Evolutionary conservation across 2,113 vertebrate genomes (phyloP).

Genomic region (Leucosticte australis): DNA sequence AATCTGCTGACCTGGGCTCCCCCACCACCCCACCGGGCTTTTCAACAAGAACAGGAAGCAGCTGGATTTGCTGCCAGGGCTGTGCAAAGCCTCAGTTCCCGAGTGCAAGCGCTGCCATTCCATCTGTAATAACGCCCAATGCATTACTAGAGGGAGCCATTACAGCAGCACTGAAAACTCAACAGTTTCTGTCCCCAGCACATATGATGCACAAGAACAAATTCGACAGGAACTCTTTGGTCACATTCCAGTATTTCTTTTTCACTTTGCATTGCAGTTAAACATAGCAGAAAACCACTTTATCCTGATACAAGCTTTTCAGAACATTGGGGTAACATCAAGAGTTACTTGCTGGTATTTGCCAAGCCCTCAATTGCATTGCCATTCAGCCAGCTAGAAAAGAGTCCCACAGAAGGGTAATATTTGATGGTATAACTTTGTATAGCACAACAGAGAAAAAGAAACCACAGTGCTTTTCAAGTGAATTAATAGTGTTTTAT

Average conservation of each 20-base stretch:
- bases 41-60: neutral
- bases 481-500: neutral
- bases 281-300: neutral
- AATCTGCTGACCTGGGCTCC: rapidly evolving
- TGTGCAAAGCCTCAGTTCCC: rapidly evolving
- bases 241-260: neutral
- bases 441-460: neutral
- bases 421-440: neutral
- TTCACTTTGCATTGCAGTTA: neutral
- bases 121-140: neutral
- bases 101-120: neutral
- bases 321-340: neutral
- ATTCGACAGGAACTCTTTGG: neutral
- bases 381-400: neutral
- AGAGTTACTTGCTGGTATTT: neutral
- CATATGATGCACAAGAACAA: neutral
- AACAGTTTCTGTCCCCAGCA: neutral
- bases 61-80: neutral
- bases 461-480: neutral
- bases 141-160: neutral
- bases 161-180: neutral
- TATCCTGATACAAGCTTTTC: neutral
- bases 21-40: neutral
- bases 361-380: neutral
- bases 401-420: neutral